Percentiles rank a stretch among this genome's conserved stretches.
Conservation (phyloP, 2,888 invertebrate species). For the Eustalomyia histrio region DNA sequence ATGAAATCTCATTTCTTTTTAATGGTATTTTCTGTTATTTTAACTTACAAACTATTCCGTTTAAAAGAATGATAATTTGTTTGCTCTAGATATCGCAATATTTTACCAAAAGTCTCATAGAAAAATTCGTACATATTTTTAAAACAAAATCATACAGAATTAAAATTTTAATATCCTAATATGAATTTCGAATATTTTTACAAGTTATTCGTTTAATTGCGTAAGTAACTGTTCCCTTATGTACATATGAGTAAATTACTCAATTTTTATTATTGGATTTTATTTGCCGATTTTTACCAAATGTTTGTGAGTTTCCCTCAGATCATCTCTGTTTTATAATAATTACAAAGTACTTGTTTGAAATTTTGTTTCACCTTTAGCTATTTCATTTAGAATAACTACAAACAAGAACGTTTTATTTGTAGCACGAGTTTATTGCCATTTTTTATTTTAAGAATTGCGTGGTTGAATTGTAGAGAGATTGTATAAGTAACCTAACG, state of each 20-base stretch:
- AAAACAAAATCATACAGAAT: no score
- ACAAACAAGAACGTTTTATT: slow-evolving; percentile 1
- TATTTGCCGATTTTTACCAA: slow-evolving; percentile 16
- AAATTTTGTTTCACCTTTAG: slow-evolving; percentile 54
- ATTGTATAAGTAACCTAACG: slow-evolving; percentile 50
- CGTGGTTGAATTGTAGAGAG: slow-evolving; percentile 55
- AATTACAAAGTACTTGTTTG: slow-evolving; percentile 57
- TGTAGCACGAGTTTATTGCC: slow-evolving; percentile 64
- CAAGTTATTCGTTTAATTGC: no score
- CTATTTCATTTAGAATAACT: slow-evolving; percentile 22
- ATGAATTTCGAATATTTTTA: no score
- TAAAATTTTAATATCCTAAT: no score
- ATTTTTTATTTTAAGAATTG: slow-evolving; percentile 55
- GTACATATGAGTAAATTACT: slow-evolving; percentile 51
- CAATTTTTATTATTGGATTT: slow-evolving; percentile 41
- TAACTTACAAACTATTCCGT: no score
- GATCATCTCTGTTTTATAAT: slow-evolving; percentile 48
- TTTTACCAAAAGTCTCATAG: no score
- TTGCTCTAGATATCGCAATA: no score
- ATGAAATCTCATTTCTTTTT: no score
- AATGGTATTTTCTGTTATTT: no score
- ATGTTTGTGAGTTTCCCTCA: slow-evolving; percentile 31
- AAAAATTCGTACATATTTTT: no score
- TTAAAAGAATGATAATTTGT: no score
- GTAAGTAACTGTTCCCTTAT: no score